phyloP scores from a whole-genome alignment of 2,888 invertebrate genomes.

The Tetramorium bicarinatum region DNA sequence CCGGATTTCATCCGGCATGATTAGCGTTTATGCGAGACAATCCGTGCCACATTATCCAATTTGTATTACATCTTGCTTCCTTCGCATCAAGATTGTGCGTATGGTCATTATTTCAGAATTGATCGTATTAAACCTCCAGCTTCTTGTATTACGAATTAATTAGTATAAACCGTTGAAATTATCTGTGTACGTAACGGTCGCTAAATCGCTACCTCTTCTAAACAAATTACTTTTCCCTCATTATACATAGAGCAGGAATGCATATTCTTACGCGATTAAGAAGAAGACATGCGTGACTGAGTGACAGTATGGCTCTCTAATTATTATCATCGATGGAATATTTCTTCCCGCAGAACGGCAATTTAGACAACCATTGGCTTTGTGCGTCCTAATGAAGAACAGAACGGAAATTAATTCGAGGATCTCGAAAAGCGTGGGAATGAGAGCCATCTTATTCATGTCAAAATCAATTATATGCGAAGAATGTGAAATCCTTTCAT shows the following conservation, averaged over 20 bases:
- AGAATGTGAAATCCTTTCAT: conserved; percentile 48
- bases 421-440: conserved; percentile 58
- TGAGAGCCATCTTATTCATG: conserved; percentile 68
- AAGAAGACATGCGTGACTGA: neutral
- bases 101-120: conserved; percentile 9
- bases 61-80: conserved; percentile 50
- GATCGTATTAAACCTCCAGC: conserved; percentile 13
- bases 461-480: conserved; percentile 66
- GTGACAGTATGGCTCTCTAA: conserved; percentile 4
- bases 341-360: conserved; percentile 29
- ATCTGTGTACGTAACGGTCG: neutral
- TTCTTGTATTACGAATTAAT: conserved; percentile 12
- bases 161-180: neutral
- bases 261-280: neutral
- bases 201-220: neutral
- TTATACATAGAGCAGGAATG: neutral
- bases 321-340: neutral
- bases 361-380: conserved; percentile 66
- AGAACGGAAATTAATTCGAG: conserved; percentile 66
- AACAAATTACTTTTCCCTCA: neutral
- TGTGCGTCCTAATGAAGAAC: conserved; percentile 68
- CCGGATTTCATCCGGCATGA: conserved; percentile 50
- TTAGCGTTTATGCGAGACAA: conserved; percentile 59
- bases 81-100: conserved; percentile 21
- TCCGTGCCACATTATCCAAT: conserved; percentile 46